Percentiles rank a stretch among this genome's conserved stretches.
Evolutionary conservation across 2,113 vertebrate species (phyloP).

Genomic region (Vulpes vulpes): DNA sequence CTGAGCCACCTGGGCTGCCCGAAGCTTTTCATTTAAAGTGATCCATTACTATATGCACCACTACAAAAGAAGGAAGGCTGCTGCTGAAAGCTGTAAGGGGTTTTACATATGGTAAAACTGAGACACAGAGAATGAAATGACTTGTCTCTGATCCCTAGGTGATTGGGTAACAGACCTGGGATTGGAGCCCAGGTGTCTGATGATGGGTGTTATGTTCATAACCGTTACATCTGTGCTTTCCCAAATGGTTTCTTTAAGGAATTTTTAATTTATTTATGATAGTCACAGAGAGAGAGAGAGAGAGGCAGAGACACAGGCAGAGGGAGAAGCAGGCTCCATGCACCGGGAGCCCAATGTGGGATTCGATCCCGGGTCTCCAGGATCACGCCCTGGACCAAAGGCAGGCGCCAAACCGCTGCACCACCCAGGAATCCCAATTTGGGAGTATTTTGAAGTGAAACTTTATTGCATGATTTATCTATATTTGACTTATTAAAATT

Average conservation of each 20-base stretch:
- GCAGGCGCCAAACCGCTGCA: too few species aligned
- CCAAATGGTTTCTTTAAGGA: neutral
- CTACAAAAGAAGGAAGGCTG: neutral
- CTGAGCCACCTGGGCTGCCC: too few species aligned
- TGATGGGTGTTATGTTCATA: neutral
- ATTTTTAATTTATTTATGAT: too few species aligned
- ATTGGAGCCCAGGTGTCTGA: neutral
- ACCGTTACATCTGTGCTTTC: neutral
- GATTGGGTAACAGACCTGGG: neutral
- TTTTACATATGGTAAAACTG: neutral
- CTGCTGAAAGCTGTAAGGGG: neutral
- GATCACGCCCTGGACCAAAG: too few species aligned
- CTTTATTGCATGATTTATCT: slow-evolving; percentile 11
- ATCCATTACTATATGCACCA: neutral
- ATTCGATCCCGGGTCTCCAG: too few species aligned
- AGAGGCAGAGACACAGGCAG: too few species aligned
- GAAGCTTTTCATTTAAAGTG: neutral
- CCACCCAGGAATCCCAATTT: too few species aligned
- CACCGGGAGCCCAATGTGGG: too few species aligned
- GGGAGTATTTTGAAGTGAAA: slow-evolving; percentile 18
- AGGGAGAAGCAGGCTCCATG: too few species aligned
- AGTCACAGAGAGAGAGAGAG: too few species aligned
- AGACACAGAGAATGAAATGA: neutral
- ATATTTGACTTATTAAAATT: slow-evolving; percentile 5
- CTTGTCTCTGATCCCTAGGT: neutral